Evolutionary conservation across 2,113 vertebrate genomes (phyloP), one percentile per base, ranked within the genome.

Genomic region (Pteruthius melanotis): DNA sequence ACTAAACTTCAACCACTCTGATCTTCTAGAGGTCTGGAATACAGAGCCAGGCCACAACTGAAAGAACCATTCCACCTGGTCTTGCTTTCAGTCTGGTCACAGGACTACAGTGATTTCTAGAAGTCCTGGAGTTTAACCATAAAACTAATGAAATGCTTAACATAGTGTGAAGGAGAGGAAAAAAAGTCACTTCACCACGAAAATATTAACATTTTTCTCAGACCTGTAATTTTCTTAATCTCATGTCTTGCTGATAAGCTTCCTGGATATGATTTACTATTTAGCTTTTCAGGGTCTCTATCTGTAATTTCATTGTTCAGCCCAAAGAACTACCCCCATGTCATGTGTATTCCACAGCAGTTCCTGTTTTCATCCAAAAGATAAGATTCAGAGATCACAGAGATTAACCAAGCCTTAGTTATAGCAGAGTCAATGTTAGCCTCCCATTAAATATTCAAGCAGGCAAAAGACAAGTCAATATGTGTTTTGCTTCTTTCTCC

Each of bases 211-310:
- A 60, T 56, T 59, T 84, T 26, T 37, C 80, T 92, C 68, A 87
- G 83, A 87, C 35, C 56, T 90, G 76, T 82, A 68, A 92, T 96
- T 81, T 68, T 69, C 85, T 75, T 84, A 89, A 87, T 94, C 92
- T 96, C 61, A 30, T 0, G 1, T 60, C 60, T 84, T 69, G 65
- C 61, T 90, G 90, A 89, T 87, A 95, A 88, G 2, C 50, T 90
- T 53, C 69, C 21, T 1, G 27, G 57, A 26, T 78, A 75, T 70
- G 75, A 95, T 95, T 93, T 80, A 86, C 53, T 86, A 14, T 81
- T 61, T 65, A 70, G 75, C 44, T 95, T 75, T 5, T 1, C 86
- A 91, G 70, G 40, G 49, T 57, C 71, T 60, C 0, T 75, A 45
- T 81, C 83, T 74, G 57, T 40, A 90, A 24, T 49, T 93, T 57